Percentiles rank a stretch among this genome's conserved stretches.
phyloP scores from a whole-genome alignment of 2,888 invertebrate species.

The Rhingia rostrata region DNA sequence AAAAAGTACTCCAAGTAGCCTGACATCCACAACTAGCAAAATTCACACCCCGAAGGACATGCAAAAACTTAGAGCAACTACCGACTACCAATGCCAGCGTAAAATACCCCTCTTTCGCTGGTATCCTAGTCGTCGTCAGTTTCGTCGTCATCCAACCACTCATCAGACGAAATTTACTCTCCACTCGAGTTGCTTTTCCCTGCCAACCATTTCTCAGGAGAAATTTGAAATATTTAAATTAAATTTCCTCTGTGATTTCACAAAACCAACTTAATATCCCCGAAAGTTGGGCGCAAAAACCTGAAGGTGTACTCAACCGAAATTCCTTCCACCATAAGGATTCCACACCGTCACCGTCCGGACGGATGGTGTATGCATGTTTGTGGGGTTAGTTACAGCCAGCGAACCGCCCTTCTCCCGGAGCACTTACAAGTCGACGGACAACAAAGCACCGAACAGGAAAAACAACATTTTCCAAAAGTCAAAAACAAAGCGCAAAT shows the following conservation, averaged over 20 bases:
- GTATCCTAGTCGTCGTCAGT: constrained; percentile 10
- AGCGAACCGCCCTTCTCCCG: constrained; percentile 38
- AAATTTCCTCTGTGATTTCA: constrained; percentile 75
- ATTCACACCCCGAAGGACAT: constrained; percentile 67
- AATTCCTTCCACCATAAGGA: constrained; percentile 53
- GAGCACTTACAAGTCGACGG: constrained; percentile 68
- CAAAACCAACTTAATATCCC: constrained; percentile 74
- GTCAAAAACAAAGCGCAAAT: constrained; percentile 47
- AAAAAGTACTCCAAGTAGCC: constrained; percentile 55
- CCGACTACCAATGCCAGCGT: constrained; percentile 1
- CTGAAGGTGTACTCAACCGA: constrained; percentile 67
- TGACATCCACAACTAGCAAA: constrained; percentile 68
- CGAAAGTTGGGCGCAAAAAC: constrained; percentile 73
- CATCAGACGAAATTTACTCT: constrained; percentile 62
- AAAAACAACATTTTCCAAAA: constrained; percentile 65
- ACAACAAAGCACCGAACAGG: constrained; percentile 64
- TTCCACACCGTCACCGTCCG: constrained; percentile 6
- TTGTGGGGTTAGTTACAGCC: constrained; percentile 57
- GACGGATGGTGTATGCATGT: constrained; percentile 2
- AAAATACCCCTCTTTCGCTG: not conserved
- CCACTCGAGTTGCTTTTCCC: constrained; percentile 67
- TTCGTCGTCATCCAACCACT: constrained; percentile 18
- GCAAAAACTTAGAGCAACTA: constrained; percentile 46
- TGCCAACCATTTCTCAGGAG: constrained; percentile 73
- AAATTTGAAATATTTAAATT: constrained; percentile 75